Conservation (phyloP, 2,797 vertebrate genomes). For the Gouania willdenowi region DNA sequence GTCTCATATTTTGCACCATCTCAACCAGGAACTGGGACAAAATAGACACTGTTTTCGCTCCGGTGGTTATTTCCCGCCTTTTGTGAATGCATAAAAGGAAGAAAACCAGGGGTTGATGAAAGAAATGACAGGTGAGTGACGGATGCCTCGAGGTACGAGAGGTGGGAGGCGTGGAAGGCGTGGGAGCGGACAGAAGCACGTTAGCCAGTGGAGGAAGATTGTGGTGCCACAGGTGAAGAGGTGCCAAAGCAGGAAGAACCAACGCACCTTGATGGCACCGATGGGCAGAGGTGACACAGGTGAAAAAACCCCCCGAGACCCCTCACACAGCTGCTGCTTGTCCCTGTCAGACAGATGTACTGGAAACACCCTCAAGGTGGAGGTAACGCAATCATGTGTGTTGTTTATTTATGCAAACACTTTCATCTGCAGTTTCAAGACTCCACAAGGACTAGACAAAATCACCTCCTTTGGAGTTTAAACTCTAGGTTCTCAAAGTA, state of each 20-base stretch:
- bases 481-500: too few relatives aligned
- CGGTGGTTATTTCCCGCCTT: slow-evolving; percentile 45
- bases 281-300: slow-evolving; percentile 71
- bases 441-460: too few relatives aligned
- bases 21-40: slow-evolving; percentile 51
- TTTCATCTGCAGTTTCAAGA: too few relatives aligned
- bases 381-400: slow-evolving; percentile 36
- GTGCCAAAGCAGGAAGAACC: slow-evolving; percentile 59
- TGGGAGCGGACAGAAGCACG: slow-evolving; percentile 12
- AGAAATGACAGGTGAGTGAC: slow-evolving; percentile 76
- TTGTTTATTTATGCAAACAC: too few relatives aligned
- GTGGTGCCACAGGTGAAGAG: slow-evolving; percentile 65
- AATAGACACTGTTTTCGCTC: slow-evolving; percentile 54
- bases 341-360: slow-evolving; percentile 55
- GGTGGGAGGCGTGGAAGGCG: slow-evolving; percentile 6
- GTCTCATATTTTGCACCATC: slow-evolving; percentile 24
- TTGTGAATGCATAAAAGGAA: slow-evolving; percentile 6
- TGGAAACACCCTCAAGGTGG: slow-evolving; percentile 3
- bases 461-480: too few relatives aligned
- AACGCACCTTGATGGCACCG: slow-evolving; percentile 69
- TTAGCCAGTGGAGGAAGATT: slow-evolving; percentile 34
- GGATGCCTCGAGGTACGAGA: slow-evolving; percentile 58
- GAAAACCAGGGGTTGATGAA: slow-evolving; percentile 56
- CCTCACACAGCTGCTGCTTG: slow-evolving; percentile 56
- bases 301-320: slow-evolving; percentile 59